Evolutionary conservation across 1,140 invertebrate genomes (phyloP), one percentile per base, ranked within the genome.

Genomic region (Callitettix versicolor): DNA sequence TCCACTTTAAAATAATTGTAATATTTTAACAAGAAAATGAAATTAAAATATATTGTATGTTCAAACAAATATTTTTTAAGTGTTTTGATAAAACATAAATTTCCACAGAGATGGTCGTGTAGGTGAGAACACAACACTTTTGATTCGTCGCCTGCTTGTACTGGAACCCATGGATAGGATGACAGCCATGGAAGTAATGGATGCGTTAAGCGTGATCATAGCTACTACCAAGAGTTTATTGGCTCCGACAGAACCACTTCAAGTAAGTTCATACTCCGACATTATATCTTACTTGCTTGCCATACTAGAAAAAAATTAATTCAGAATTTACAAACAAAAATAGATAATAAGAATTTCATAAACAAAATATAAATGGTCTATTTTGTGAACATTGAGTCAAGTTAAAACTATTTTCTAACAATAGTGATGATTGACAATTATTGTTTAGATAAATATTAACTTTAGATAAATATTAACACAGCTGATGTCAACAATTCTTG

Each of bases 111-210:
- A 82, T 65, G 75, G 73, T 2, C 69, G 73, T 54, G 77, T 82
- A 3, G 75, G 73, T 12, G 75, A 78, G 22, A 71, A 71, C 53
- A 79, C 79, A 3, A 73, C 72, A 56, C 63, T 65, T 30, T 67
- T 84, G 17, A 80, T 84, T 41, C 65, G 67, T 60, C 73, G 74
- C 33, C 66, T 84, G 15, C 64, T 84, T 36, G 69, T 77, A 53
- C 66, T 81, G 55, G 74, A 82, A 64, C 77, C 80, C 15, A 66
- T 66, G 42, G 69, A 71, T 40, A 67, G 81, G 53, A 67, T 79
- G 57, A 81, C 78, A 11, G 79, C 81, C 2, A 58, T 68, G 3
- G 73, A 82, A 68, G 78, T 82, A 3, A 63, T 80, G n/a, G 73
- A 77, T 62, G 64, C 67, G 15, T 65, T 81, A 4, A 62, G 67